Conservation (phyloP, 2,113 vertebrate genomes). For the Ptilorrhoa leucosticta region DNA sequence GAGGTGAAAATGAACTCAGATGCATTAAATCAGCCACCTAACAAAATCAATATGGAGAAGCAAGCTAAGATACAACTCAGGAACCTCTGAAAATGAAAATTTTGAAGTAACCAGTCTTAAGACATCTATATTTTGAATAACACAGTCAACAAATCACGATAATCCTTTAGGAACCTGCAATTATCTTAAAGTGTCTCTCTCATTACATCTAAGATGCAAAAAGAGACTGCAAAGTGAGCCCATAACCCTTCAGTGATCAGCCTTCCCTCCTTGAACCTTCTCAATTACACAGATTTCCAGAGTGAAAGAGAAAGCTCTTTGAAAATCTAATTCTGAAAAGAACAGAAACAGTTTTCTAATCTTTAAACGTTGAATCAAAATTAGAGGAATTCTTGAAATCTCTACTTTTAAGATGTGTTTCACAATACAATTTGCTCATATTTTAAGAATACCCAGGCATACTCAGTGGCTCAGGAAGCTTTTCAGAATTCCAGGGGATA, state of each 20-base stretch:
- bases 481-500: not conserved
- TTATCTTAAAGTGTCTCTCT: not conserved
- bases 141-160: not conserved
- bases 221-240: not conserved
- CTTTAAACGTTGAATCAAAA: not conserved
- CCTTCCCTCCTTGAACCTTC: not conserved
- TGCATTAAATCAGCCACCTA: not conserved
- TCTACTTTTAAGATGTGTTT: not conserved
- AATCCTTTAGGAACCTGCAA: not conserved
- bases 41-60: not conserved
- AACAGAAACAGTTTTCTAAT: not conserved
- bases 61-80: not conserved
- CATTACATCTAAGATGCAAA: not conserved
- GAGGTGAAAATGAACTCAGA: not conserved
- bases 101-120: not conserved
- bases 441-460: not conserved
- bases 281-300: not conserved
- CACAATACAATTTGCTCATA: not conserved
- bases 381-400: not conserved
- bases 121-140: not conserved
- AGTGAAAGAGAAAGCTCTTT: not conserved
- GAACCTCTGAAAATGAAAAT: not conserved
- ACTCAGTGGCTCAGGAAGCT: not conserved
- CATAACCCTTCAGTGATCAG: not conserved
- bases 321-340: not conserved